phyloP scores from a whole-genome alignment of 2,113 vertebrate species.

The Eurystomus gularis region DNA sequence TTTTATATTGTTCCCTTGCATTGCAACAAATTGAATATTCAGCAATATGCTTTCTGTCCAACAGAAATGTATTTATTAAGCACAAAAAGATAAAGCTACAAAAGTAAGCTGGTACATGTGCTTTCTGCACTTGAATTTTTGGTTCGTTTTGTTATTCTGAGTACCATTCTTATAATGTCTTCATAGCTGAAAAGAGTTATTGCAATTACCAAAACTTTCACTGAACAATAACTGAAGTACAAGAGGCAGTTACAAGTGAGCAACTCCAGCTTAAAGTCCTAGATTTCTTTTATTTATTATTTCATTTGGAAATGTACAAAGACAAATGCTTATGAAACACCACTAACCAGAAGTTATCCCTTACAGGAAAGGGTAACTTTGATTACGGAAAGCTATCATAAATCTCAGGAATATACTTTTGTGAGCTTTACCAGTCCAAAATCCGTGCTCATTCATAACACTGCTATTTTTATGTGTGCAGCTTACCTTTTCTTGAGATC shows the following conservation, averaged over 20 bases:
- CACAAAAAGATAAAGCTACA: not conserved
- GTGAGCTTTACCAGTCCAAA: not conserved
- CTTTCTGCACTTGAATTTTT: not conserved
- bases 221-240: not conserved
- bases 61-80: not conserved
- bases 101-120: not conserved
- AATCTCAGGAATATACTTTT: not conserved
- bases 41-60: not conserved
- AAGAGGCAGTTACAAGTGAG: not conserved
- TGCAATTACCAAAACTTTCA: not conserved
- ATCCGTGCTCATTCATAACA: accelerated
- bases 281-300: not conserved
- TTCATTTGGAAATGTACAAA: not conserved
- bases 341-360: not conserved
- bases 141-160: not conserved
- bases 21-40: not conserved
- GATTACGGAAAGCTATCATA: not conserved
- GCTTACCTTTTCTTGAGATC: not conserved
- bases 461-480: not conserved
- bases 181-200: not conserved
- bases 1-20: not conserved
- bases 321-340: not conserved
- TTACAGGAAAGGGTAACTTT: not conserved
- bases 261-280: not conserved
- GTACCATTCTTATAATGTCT: not conserved